These are phyloP conservation scores for Typhlichthys eigenmanni DNA, from an alignment of 2,797 vertebrate species.

Conservation along the genomic window DNA sequence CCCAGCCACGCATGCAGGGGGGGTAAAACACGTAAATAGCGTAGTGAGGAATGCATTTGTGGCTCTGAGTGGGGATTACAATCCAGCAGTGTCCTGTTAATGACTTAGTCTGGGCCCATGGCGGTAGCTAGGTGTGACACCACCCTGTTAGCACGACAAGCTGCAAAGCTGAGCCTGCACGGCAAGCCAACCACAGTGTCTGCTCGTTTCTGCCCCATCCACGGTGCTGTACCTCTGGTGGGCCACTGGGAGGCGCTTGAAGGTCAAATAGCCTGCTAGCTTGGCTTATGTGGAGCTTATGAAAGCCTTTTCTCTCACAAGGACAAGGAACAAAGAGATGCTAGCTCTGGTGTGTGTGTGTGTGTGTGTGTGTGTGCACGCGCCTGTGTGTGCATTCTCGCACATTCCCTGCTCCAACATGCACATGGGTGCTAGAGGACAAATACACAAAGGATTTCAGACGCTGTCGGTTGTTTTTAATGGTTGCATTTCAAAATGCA, in stretches of 20 bases:
- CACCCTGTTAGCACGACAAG: too few species aligned
- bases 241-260: conserved; percentile 71
- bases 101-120: too few species aligned
- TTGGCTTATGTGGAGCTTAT: conserved; percentile 65
- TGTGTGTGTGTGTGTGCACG: conserved; percentile 26
- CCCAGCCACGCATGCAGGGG: too few species aligned
- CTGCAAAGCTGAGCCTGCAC: too few species aligned
- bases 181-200: too few species aligned
- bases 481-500: conserved; percentile 48
- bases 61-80: too few species aligned
- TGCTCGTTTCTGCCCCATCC: conserved; percentile 10
- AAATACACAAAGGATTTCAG: conserved; percentile 58
- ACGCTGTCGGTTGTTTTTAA: conserved; percentile 37
- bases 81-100: too few species aligned
- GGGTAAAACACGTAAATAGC: too few species aligned
- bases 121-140: too few species aligned
- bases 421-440: conserved; percentile 55
- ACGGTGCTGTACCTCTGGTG: conserved; percentile 42
- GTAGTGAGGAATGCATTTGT: too few species aligned
- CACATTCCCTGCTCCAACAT: conserved; percentile 44
- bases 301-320: conserved; percentile 71
- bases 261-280: conserved; percentile 74
- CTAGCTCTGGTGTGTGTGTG: conserved; percentile 56
- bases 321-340: conserved; percentile 77
- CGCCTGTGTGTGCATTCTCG: conserved; percentile 7